Base-by-base conservation (phyloP, 1,140 invertebrate species). In the Rhyzopertha dominica region DNA sequence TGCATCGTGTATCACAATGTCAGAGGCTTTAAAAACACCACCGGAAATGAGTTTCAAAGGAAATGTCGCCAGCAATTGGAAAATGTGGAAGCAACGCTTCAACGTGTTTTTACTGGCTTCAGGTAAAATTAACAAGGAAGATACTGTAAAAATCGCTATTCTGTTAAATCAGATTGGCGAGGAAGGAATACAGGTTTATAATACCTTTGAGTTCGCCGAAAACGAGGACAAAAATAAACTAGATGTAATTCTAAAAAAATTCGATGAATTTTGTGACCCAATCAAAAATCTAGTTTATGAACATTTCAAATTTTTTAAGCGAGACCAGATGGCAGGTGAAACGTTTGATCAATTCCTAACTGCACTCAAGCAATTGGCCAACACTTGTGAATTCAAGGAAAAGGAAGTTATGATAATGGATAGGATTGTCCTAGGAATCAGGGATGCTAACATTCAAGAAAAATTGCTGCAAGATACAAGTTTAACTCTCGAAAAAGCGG, bases 261-360 rank as follows among this genome's bases (percentile, higher is more conserved):
- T 54, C 25, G 22, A 56, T 1, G 22, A 25, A 16, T 46, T 56
- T 41, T 57, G 52, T 40, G 30, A 45, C 9, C 37, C 35, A 2
- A 22, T 20, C 37, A 41, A 45, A 32, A 56, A 59, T 26, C 30
- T 47, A 20, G 25, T 53, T 4, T 56, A 52, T 39, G 51, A 54
- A 35, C 31, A 49, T 8, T 50, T 50, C 9, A 51, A 45, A 22
- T 59, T 59, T 40, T 44, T 54, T 32, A 48, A 19, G 12, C 28
- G 51, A 4, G 25, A 47, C 17, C 53, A 59, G 18, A 12, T 30
- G 30, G 23, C 29, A 8, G 47, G 44, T 23, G 51, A 56, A 48
- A 43, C 44, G 2, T 22, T 54, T 24, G 54, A 56, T 18, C 42
- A 54, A 14, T 59, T 54, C 36, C 35, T 56, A 9, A 49, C 51